phyloP scores from a whole-genome alignment of 2,113 vertebrate species.

The Catagonus wagneri region DNA sequence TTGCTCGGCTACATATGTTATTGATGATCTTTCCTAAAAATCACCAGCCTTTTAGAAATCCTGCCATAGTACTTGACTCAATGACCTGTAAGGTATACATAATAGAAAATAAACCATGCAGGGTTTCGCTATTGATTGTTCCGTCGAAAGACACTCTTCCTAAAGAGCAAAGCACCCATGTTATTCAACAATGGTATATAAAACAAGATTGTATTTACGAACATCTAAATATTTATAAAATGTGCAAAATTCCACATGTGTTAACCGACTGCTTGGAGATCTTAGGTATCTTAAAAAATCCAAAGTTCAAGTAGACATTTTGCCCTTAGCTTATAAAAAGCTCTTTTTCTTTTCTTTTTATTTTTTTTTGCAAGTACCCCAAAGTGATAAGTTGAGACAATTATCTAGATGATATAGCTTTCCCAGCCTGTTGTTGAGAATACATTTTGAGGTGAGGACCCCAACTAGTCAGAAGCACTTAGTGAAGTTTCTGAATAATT shows the following conservation, averaged over 20 bases:
- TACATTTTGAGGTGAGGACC: neutral
- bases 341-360: too few species aligned
- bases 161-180: neutral
- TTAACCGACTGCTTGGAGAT: neutral
- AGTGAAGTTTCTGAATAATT: neutral
- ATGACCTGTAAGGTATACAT: constrained; percentile 68
- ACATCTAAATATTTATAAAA: constrained; percentile 30
- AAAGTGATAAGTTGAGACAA: neutral
- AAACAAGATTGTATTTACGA: neutral
- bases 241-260: neutral
- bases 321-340: neutral
- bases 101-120: constrained; percentile 69
- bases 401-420: neutral
- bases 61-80: constrained; percentile 77
- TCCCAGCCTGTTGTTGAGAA: neutral
- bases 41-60: constrained; percentile 75
- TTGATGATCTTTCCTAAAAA: constrained; percentile 82
- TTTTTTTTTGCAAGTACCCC: neutral
- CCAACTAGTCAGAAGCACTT: neutral
- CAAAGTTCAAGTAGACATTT: neutral
- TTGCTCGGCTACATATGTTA: constrained; percentile 79
- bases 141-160: constrained; percentile 24
- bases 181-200: neutral
- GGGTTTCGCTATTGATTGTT: constrained; percentile 54
- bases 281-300: neutral